Base-by-base conservation (phyloP, 2,888 invertebrate species). In the Colletes collaris region DNA sequence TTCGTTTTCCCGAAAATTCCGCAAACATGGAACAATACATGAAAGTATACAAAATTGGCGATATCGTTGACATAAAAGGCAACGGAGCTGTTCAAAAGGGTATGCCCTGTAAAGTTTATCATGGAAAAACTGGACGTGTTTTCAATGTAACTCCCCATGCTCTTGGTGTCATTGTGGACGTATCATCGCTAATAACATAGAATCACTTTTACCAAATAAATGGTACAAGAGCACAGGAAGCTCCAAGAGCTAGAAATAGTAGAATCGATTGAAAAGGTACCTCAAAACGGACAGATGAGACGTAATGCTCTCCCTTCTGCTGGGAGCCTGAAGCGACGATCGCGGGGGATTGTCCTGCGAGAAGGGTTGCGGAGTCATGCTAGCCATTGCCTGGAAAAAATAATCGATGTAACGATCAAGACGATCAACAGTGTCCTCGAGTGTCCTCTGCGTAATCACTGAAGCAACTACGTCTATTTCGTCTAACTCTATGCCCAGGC, bases 71-170 rank as follows among this genome's bases (percentile, higher is more conserved):
- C 93, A 97, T 99, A 89, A 99, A 97, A 96, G 99, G 99, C 84
- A 98, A 99, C 94, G 99, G 99, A 91, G 99, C 99, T 68, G 98
- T 99, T 5, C 99, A 99, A 93, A 99, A 99, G 93, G 99, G 99
- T 93, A 99, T 99, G 99, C 99, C 99, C 74, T 97, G 98, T 95
- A 99, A 99, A 94, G 98, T 96, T 1, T 99, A 99, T 94, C 99
- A 99, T 90, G 99, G 99, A 58, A 99, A 98, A 94, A 99, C 99
- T 79, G 99, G 99, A 16, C 96, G 99, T 84, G 97, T 99, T 0
- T 99, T 97, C 95, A 99, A 99, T 90, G 99, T 99, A 4, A 99
- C 99, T 46, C 97, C 97, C 66, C 99, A 99, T 91, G 99, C 99
- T 87, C 96, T 99, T 68, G 99, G 99, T 88, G 98, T 99, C 8